Conservation (phyloP, 2,113 vertebrate species). For the Sapajus apella region DNA sequence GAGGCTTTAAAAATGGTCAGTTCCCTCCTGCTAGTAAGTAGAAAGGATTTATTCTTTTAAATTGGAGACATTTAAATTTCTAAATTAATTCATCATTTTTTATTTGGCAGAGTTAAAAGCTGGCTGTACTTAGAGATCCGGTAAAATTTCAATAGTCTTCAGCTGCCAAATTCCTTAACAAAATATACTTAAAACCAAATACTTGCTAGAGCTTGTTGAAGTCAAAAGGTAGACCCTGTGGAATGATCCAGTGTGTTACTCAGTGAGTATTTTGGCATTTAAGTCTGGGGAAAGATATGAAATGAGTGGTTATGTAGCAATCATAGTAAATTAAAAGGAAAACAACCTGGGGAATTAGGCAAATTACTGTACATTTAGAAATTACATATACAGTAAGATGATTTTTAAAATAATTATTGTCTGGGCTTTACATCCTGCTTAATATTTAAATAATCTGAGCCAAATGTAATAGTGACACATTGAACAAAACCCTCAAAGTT, state of each 20-base stretch:
- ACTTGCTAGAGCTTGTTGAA: not conserved
- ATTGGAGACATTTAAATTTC: slow-evolving; percentile 20
- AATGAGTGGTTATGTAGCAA: not conserved
- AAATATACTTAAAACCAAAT: slow-evolving; percentile 51
- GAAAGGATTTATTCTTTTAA: slow-evolving; percentile 47
- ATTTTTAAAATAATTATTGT: not conserved
- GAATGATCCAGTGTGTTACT: slow-evolving; percentile 1
- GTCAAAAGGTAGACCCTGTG: not conserved
- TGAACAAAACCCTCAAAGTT: not conserved
- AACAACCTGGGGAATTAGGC: not conserved
- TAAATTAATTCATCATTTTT: slow-evolving; percentile 53
- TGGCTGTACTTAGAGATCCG: not conserved
- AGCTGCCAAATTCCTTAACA: slow-evolving; percentile 50
- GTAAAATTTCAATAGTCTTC: not conserved
- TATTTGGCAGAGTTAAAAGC: slow-evolving; percentile 42
- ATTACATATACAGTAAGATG: not conserved
- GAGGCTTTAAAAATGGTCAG: not conserved
- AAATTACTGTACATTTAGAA: not conserved
- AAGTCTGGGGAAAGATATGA: not conserved
- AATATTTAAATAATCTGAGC: slow-evolving; percentile 39
- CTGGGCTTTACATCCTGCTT: slow-evolving; percentile 6
- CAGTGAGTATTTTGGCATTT: not conserved
- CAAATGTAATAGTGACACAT: slow-evolving; percentile 47
- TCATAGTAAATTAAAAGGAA: not conserved
- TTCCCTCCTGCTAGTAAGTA: not conserved